Evolutionary conservation across 92 coral and sea anemone genomes (phyloP).

Genomic region (Ricordea florida): DNA sequence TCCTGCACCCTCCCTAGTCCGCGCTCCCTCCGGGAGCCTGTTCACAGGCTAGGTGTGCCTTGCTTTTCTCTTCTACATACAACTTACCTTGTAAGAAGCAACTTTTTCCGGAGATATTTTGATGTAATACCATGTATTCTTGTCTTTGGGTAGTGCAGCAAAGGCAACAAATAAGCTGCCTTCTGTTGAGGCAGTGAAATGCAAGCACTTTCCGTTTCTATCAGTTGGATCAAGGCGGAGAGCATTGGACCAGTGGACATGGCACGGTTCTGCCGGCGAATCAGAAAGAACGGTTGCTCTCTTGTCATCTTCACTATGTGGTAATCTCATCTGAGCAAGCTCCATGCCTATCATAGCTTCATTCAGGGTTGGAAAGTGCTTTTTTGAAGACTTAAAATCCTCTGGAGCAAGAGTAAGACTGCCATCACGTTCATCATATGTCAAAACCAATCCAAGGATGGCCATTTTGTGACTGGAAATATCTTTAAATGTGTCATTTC

Average conservation of each 20-base stretch:
- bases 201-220: conserved; percentile 45
- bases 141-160: conserved; percentile 41
- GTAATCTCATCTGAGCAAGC: no score
- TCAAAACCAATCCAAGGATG: conserved; percentile 49
- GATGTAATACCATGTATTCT: conserved; percentile 41
- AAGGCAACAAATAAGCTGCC: conserved; percentile 42
- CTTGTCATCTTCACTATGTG: no score
- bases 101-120: conserved; percentile 23
- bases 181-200: conserved; percentile 47
- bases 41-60: neutral
- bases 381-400: conserved; percentile 14
- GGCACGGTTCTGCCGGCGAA: conserved; percentile 16
- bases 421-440: conserved; percentile 37
- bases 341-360: neutral
- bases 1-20: neutral
- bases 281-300: neutral
- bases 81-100: conserved; percentile 38
- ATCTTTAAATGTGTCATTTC: conserved; percentile 32
- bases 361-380: conserved; percentile 9
- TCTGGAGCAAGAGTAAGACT: conserved; percentile 8
- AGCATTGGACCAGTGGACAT: conserved; percentile 55
- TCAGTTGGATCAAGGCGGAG: conserved; percentile 61
- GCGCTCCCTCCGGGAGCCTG: neutral
- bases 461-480: conserved; percentile 31
- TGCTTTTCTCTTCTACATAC: neutral